phyloP scores from a whole-genome alignment of 2,888 invertebrate species.

The Lochmaea crataegi region DNA sequence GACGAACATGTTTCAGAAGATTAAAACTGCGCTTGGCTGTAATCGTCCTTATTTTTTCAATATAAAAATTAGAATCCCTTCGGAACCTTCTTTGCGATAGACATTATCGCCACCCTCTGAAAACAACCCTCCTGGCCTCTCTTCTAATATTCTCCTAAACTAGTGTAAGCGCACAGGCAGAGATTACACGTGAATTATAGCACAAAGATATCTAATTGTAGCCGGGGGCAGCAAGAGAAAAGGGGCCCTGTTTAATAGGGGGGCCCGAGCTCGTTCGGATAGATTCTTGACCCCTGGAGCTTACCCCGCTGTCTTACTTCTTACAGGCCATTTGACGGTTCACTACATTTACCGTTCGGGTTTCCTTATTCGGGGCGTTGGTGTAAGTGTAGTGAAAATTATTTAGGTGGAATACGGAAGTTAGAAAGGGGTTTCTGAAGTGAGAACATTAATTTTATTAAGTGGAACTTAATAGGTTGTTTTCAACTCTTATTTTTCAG shows the following conservation, averaged over 20 bases:
- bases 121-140: constrained; percentile 13
- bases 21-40: too few species aligned
- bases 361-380: constrained; percentile 60
- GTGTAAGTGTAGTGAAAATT: constrained; percentile 12
- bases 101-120: constrained; percentile 3
- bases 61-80: background rate
- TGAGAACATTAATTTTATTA: background rate
- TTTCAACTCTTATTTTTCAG: background rate
- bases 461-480: background rate
- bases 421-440: background rate
- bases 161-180: constrained; percentile 54
- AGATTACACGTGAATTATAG: constrained; percentile 74
- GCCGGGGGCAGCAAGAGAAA: constrained; percentile 50
- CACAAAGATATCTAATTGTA: constrained; percentile 69
- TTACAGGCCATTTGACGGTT: constrained; percentile 65
- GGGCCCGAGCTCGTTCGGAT: constrained; percentile 4
- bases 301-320: constrained; percentile 50
- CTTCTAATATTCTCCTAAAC: constrained; percentile 20
- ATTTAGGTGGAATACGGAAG: constrained; percentile 9
- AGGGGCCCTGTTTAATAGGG: constrained; percentile 45
- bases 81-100: background rate
- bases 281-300: constrained; percentile 59
- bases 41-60: background rate
- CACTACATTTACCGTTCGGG: constrained; percentile 63
- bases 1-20: constrained; percentile 12